Conservation (phyloP, 2,113 vertebrate species). For the Dipodomys ordii region DNA sequence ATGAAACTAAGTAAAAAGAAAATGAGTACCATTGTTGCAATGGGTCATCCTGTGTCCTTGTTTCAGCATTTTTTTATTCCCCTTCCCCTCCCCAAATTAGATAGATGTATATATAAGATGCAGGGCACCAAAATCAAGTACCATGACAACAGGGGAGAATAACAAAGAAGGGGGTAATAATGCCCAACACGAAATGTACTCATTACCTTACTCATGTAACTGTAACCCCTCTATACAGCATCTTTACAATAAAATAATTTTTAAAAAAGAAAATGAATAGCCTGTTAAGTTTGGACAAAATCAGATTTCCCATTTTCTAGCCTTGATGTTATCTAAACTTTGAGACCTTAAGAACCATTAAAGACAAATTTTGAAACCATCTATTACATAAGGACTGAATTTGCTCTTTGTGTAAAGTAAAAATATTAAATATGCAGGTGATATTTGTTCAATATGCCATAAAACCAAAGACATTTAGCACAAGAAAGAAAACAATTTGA, state of each 20-base stretch:
- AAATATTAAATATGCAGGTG: slow-evolving; percentile 40
- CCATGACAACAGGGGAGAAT: no score
- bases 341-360: slow-evolving; percentile 21
- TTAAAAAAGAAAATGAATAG: neutral
- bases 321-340: neutral
- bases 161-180: no score
- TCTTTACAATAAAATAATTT: no score
- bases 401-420: slow-evolving; percentile 56
- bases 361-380: neutral
- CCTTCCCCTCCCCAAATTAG: no score
- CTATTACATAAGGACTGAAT: slow-evolving; percentile 40
- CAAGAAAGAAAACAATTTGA: slow-evolving; percentile 55
- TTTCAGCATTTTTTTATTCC: no score
- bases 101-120: no score
- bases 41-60: no score
- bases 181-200: no score
- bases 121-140: no score
- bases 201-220: no score
- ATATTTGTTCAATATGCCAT: slow-evolving; percentile 45
- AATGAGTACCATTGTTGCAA: neutral
- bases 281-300: neutral
- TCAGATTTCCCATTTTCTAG: neutral
- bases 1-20: neutral
- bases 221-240: no score
- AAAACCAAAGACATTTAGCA: slow-evolving; percentile 47